A percentile compares a stretch with the other conserved stretches of the same genome.
These are phyloP conservation scores for Thomomys bottae DNA, from an alignment of 2,113 vertebrate species.

Conservation along the genomic window DNA sequence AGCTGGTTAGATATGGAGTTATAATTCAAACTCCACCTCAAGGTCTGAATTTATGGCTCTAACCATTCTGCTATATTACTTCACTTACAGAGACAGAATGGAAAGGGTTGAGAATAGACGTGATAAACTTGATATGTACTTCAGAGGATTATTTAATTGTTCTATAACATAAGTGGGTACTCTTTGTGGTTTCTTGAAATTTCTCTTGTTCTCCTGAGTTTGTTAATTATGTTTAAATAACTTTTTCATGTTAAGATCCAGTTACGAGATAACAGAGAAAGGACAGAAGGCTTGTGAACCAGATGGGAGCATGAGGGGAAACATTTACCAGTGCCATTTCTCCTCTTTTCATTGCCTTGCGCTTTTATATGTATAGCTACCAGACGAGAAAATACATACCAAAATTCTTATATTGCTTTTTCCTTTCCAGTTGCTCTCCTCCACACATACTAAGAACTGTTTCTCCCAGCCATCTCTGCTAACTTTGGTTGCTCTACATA, in stretches of 20 bases:
- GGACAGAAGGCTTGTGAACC: neutral
- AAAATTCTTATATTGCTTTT: neutral
- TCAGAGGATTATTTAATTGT: constrained; percentile 20
- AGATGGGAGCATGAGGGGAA: neutral
- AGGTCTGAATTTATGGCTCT: neutral
- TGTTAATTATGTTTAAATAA: constrained; percentile 16
- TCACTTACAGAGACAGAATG: neutral
- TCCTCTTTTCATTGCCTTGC: neutral
- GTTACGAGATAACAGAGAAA: neutral
- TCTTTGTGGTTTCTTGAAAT: neutral
- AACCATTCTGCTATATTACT: neutral
- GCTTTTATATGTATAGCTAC: neutral
- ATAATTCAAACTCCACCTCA: neutral
- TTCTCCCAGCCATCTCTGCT: neutral
- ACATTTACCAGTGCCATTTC: neutral
- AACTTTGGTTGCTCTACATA: neutral
- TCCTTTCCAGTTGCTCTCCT: neutral
- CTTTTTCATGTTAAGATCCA: constrained; percentile 40
- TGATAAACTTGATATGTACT: constrained; percentile 5
- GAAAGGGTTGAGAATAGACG: constrained; percentile 11
- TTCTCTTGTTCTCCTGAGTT: neutral
- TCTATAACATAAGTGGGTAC: neutral
- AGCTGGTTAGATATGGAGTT: neutral
- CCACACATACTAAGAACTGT: neutral
- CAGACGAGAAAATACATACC: neutral